Evolutionary conservation across 2,888 invertebrate species (phyloP).

Genomic region (Epirrhoe tristata): DNA sequence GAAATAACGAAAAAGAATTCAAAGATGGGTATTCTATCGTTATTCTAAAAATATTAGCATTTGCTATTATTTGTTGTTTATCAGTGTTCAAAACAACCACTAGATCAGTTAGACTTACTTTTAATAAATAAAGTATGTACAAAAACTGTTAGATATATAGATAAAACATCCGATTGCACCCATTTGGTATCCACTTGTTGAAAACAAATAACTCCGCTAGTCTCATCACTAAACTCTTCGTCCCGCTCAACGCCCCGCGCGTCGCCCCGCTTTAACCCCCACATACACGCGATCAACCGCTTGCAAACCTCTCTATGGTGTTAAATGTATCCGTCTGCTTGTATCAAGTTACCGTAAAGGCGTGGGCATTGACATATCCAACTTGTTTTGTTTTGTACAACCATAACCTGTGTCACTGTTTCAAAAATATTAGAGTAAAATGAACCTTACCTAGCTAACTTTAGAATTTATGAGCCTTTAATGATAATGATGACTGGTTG

Average conservation of each 20-base stretch:
- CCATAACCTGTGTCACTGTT: slow-evolving; percentile 46
- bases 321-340: slow-evolving; percentile 82
- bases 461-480: not conserved
- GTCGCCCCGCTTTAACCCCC: slow-evolving; percentile 65
- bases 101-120: too few relatives aligned
- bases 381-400: slow-evolving; percentile 82
- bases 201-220: not conserved
- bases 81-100: too few relatives aligned
- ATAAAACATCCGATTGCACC: not conserved
- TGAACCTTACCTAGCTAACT: slow-evolving; percentile 1
- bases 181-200: too few relatives aligned
- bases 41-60: too few relatives aligned
- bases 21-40: too few relatives aligned
- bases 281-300: slow-evolving; percentile 60
- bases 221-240: not conserved
- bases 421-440: slow-evolving; percentile 11
- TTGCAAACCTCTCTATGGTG: slow-evolving; percentile 72
- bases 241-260: slow-evolving; percentile 49
- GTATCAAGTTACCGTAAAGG: slow-evolving; percentile 83
- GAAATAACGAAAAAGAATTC: not conserved
- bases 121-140: too few relatives aligned
- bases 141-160: not conserved
- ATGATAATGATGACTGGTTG: too few relatives aligned
- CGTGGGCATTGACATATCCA: slow-evolving; percentile 84
- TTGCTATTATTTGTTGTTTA: too few relatives aligned